A percentile compares a stretch with the other conserved stretches of the same genome.
These are phyloP conservation scores for Stichodactyla mertensii DNA, from an alignment of 64 coral and sea anemone genomes.

Conservation along the genomic window DNA sequence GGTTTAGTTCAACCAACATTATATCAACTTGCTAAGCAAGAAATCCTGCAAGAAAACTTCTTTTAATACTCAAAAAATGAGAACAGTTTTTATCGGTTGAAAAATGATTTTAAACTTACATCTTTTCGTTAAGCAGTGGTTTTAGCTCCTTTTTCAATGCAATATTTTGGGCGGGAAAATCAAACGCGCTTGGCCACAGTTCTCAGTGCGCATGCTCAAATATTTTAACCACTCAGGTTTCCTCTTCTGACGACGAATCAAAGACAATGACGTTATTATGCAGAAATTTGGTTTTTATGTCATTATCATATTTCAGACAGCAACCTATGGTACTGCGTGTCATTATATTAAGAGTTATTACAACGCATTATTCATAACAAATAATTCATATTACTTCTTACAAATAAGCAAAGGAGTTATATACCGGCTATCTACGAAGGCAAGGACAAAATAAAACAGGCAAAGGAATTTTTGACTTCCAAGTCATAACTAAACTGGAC, in stretches of 20 bases:
- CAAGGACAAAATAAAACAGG: background rate
- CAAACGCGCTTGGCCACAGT: background rate
- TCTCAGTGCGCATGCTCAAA: background rate
- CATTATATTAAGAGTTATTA: background rate
- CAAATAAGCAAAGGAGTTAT: background rate
- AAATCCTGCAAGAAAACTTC: no score
- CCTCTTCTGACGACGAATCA: background rate
- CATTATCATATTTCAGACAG: background rate
- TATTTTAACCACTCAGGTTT: background rate
- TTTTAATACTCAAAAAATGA: no score
- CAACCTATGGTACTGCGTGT: background rate
- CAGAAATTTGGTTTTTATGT: constrained; percentile 12
- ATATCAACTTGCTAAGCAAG: no score
- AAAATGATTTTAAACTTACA: no score
- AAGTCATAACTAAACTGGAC: background rate
- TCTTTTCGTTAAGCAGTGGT: no score
- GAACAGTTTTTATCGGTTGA: no score
- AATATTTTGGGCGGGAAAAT: no score
- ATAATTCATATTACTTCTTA: background rate
- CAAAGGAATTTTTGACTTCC: background rate
- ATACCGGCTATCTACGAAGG: background rate
- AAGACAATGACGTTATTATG: background rate
- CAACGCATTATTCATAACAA: background rate
- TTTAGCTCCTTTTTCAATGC: no score
- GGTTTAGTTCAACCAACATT: no score